Evolutionary conservation across 2,888 invertebrate genomes (phyloP), one percentile per base, ranked within the genome.

Genomic region (Gibbula magus): DNA sequence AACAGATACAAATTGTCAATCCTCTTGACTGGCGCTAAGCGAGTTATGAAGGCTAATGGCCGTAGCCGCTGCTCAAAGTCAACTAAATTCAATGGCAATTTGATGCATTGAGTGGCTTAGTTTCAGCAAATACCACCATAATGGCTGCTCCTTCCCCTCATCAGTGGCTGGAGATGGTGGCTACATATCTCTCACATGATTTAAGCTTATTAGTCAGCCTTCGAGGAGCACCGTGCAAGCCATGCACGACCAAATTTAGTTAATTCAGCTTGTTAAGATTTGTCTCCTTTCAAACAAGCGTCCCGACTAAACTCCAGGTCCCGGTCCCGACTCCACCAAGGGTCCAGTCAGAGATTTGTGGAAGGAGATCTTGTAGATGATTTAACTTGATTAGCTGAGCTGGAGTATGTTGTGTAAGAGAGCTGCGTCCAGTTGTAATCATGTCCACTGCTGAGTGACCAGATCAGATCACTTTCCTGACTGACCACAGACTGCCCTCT

Each of bases 171-270:
- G 29, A 29, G 16, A 61, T 29, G 25, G 61, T 35, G 35, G 70
- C 70, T 35, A 70, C 70, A 70, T 70, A 70, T 70, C 70, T 70
- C 20, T 70, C 70, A 70, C 70, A 70, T 70, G 70, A 70, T 70
- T 70, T 70, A 70, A 70, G 35, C 70, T 70, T 20, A 70, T 70
- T 70, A 70, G 70, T 70, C 70, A 70, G 35, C 29, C 70, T 39
- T 20, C n/a, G 70, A 32, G 35, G 70, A 70, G 70, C 70, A 39
- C 35, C 32, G 13, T n/a, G 35, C 35, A 70, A 70, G 20, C 32
- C 70, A 70, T 70, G 70, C 70, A 39, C 29, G 70, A 70, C 39
- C 20, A 70, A 70, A 70, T 70, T 70, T 35, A 35, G 35, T 70
- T 70, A 70, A 70, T 70, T 70, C 70, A 70, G 32, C 70, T 70